phyloP scores from a whole-genome alignment of 92 coral and sea anemone genomes.

The Parazoanthus swiftii region DNA sequence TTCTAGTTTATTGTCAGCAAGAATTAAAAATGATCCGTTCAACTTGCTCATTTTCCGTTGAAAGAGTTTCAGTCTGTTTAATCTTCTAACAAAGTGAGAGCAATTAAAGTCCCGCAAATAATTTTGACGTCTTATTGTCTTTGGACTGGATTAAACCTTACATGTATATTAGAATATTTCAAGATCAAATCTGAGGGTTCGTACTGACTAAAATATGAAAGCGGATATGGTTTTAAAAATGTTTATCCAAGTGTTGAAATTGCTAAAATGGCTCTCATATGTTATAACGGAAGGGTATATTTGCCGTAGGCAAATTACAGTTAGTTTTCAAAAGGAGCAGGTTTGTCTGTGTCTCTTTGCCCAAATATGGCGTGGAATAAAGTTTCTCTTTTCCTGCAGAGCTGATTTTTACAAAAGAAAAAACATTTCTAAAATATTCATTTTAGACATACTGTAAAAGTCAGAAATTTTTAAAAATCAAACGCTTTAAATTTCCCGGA shows the following conservation, averaged over 20 bases:
- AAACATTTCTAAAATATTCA: not conserved
- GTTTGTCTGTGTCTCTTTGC: not conserved
- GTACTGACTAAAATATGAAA: not conserved
- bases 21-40: not conserved
- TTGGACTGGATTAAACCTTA: not conserved
- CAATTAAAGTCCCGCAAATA: not conserved
- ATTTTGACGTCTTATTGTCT: conserved; percentile 4
- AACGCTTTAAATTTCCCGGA: not conserved
- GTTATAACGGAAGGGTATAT: not conserved
- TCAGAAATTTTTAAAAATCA: not conserved
- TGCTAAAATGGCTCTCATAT: not conserved
- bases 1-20: not conserved
- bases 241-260: not conserved
- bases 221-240: not conserved
- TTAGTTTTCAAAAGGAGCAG: not conserved
- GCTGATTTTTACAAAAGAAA: not conserved
- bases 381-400: not conserved
- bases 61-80: conserved; percentile 1
- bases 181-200: not conserved
- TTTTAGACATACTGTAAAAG: not conserved
- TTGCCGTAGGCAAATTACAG: not conserved
- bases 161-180: not conserved
- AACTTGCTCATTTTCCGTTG: not conserved
- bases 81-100: too few species aligned
- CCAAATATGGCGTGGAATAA: conserved; percentile 17